Base-by-base conservation (phyloP, 1,140 invertebrate species). In the Meteorus sp. region DNA sequence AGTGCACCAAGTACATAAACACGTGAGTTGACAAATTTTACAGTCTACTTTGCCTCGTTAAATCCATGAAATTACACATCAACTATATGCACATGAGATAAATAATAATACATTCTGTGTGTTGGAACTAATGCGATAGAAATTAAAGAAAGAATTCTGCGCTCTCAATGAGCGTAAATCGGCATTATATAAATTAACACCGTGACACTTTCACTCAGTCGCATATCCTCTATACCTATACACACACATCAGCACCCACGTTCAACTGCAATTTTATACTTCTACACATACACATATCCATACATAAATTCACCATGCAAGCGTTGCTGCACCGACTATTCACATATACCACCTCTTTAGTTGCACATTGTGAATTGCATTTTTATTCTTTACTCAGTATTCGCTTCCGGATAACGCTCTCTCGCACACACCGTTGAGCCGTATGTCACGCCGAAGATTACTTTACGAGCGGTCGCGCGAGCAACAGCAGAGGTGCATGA, bases 151-250 rank as follows among this genome's bases (percentile, higher is more conserved):
- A 33, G 6, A 11, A 33, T 6, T 11, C 11, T 33, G 51, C 61
- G 61, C 61, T 59, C 59, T 50, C 41, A 53, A 68, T 67, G 63
- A 62, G 63, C 59, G 68, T 74, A 75, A 73, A 74, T 75, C 72
- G 70, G 66, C 62, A 69, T 75, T 73, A 72, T 68, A 67, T 69
- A 67, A 72, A 75, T 74, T 73, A 74, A 75, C 67, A 60, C 54
- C 61, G 37, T 45, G 25, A 47, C n/a, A 22, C 44, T 47, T 47
- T 47, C 44, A 47, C 44, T 47, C 9, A 17, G 9, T 8, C 39
- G 15, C 19, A 57, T 57, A 31, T 52, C 52, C 9, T 13, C 13
- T 19, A 43, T 31, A 19, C 44, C 23, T 35, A 27, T 8, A 19
- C 13, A 9, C 27, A 17, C 5, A 1, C 27, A 37, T 43, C 19